Evolutionary conservation across 1,140 invertebrate species (phyloP), one percentile per base, ranked within the genome.

Genomic region (Leptinotarsa undecemlineata): DNA sequence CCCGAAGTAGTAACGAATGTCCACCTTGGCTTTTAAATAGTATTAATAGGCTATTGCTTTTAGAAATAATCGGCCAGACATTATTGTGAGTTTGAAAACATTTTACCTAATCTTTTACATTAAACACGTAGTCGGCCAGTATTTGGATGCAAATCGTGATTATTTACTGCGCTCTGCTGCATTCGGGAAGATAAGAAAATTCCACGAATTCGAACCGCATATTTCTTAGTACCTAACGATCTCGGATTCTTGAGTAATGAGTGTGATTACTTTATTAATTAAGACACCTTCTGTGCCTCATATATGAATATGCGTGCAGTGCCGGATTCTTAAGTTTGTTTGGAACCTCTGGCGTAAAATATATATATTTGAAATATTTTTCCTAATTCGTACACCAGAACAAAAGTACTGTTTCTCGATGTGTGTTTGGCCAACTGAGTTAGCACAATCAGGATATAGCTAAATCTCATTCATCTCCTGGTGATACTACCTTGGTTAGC

Each of bases 31-130:
- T 77, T 81, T 81, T 81, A 82, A 81, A 79, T 81, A 79, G 77
- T 81, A 82, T 81, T 82, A 80, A 82, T 82, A 81, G 80, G 78
- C 80, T 80, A 81, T 82, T 82, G 72, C 81, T 82, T 81, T 82
- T 79, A 82, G 77, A 74, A 77, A 79, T 80, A 80, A 80, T 79
- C 79, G 72, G 57, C 17, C 69, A 73, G 74, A 76, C 75, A 72
- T 77, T 80, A 79, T 57, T 15, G 74, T 73, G 74, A 76, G 77
- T 71, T 78, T 68, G 75, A 75, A 76, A 79, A 80, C 76, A 74
- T 79, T 80, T 79, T 76, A 80, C 68, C 73, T 80, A 80, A 80
- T 80, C 79, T 77, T 79, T 76, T 77, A 80, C 78, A 79, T 80
- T 80, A 79, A 80, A 80, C 76, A 75, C 64, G 64, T 70, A 69